These are phyloP conservation scores for Pimpla rufipes DNA, from an alignment of 2,888 invertebrate genomes.

Conservation along the genomic window DNA sequence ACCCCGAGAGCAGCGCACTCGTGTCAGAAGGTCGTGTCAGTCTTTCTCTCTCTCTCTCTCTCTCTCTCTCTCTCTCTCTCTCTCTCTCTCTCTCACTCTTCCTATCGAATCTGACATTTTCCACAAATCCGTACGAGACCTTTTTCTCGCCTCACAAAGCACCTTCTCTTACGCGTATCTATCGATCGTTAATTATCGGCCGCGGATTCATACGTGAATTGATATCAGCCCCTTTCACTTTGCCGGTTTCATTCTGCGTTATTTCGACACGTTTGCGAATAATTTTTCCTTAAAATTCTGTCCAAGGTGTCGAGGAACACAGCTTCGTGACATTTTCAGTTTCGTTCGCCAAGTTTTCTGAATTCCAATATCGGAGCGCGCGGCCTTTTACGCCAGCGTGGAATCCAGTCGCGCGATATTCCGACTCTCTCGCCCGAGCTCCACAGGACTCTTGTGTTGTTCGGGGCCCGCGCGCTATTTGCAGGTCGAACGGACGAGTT, in stretches of 20 bases:
- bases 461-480: slow-evolving; percentile 55
- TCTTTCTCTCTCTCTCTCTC: slow-evolving; percentile 28
- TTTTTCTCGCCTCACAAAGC: slow-evolving; percentile 66
- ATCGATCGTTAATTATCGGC: slow-evolving; percentile 56
- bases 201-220: slow-evolving; percentile 36
- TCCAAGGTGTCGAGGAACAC: slow-evolving; percentile 16
- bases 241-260: slow-evolving; percentile 5
- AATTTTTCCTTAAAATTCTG: slow-evolving; percentile 38
- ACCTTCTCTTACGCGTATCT: slow-evolving; percentile 18
- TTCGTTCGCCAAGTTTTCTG: slow-evolving; percentile 78
- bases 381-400: slow-evolving; percentile 78
- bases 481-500: slow-evolving; percentile 57
- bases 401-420: slow-evolving; percentile 62
- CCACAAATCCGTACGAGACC: slow-evolving; percentile 70
- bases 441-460: not conserved
- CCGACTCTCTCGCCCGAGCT: not conserved
- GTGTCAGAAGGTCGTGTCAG: slow-evolving; percentile 66
- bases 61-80: no score
- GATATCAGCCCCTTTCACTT: slow-evolving; percentile 55
- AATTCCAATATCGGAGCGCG: slow-evolving; percentile 73
- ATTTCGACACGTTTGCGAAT: slow-evolving; percentile 27
- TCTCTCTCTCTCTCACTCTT: no score
- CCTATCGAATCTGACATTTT: slow-evolving; percentile 74
- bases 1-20: slow-evolving; percentile 37
- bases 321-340: slow-evolving; percentile 81